Base-by-base conservation (phyloP, 2,113 vertebrate genomes). In the Balaeniceps rex region DNA sequence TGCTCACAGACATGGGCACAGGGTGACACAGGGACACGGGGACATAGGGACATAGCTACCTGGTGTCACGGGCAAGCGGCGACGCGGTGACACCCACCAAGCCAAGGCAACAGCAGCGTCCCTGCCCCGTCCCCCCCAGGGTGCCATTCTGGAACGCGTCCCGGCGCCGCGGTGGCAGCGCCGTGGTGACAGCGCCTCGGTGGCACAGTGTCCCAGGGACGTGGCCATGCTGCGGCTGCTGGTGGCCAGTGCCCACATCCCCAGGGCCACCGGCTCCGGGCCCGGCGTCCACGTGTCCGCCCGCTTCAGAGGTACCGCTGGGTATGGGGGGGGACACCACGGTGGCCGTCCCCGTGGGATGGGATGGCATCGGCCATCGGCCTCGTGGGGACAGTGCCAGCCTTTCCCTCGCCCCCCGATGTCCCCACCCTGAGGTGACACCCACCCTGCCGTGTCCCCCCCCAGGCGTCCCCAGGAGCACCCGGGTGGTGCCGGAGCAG, bases 191-290 rank as follows among this genome's bases (percentile, higher is more conserved):
- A 19, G 10, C 19, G 2, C 11, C 28, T 18, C 1, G 1, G 29
- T 44, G 49, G 16, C 80, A 19, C 9, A 4, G 68, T n/a, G 58
- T 9, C 28, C 19, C 0, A 1, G 34, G 38, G 46, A 36, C 1
- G 2, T 2, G 16, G 74, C 92, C 82, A 96, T 93, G 95, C 77
- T 96, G 92, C 90, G 61, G 38, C 81, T 96, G 52, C 87, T 85
- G 44, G 82, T 92, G 24, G 23, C 66, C 57, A 26, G 70, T 1
- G 94, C 44, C n/a, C 82, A 12, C 70, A 33, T 97, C 29, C 95
- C 94, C 0, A 14, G 19, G 22, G 81, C 92, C 74, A 47, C 66
- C 0, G 13, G 57, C 42, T 58, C 52, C 1, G 66, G 95, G 9
- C 69, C 69, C 0, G 79, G 90, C 0, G 33, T 96, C n/a, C 88